These are phyloP conservation scores for Drosophila merina DNA, from an alignment of 2,888 invertebrate genomes.

Conservation along the genomic window DNA sequence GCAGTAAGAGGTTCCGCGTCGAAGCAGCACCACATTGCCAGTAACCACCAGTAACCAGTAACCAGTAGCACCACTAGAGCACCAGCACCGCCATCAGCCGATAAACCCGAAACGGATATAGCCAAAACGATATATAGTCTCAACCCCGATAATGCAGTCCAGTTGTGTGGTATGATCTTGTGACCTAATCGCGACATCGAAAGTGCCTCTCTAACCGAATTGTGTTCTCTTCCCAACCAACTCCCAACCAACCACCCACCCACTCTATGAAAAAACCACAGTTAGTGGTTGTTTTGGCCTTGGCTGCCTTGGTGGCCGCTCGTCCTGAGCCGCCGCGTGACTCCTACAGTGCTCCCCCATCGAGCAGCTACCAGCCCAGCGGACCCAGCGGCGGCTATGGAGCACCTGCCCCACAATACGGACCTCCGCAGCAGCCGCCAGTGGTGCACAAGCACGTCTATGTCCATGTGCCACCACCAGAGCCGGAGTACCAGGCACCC, in stretches of 20 bases:
- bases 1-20: constrained; percentile 83
- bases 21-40: constrained; percentile 62
- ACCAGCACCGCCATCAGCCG: constrained; percentile 10
- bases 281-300: constrained; percentile 80
- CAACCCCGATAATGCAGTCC: constrained; percentile 74
- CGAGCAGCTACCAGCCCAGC: constrained; percentile 84
- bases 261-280: constrained; percentile 32
- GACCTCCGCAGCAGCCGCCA: constrained; percentile 89
- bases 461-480: constrained; percentile 95
- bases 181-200: constrained; percentile 6
- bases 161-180: constrained; percentile 81
- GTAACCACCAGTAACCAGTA: constrained; percentile 9
- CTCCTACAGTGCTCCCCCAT: constrained; percentile 78
- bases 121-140: neutral
- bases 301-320: constrained; percentile 77
- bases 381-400: constrained; percentile 85
- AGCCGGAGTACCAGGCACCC: constrained; percentile 90
- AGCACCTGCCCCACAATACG: constrained; percentile 87
- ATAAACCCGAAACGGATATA: constrained; percentile 33
- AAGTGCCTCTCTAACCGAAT: constrained; percentile 10
- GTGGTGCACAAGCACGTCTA: constrained; percentile 95
- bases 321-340: constrained; percentile 83
- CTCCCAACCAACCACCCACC: neutral
- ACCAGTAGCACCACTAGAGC: constrained; percentile 4
- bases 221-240: constrained; percentile 13